phyloP scores from a whole-genome alignment of 2,113 vertebrate species.

The Cyanoderma ruficeps region DNA sequence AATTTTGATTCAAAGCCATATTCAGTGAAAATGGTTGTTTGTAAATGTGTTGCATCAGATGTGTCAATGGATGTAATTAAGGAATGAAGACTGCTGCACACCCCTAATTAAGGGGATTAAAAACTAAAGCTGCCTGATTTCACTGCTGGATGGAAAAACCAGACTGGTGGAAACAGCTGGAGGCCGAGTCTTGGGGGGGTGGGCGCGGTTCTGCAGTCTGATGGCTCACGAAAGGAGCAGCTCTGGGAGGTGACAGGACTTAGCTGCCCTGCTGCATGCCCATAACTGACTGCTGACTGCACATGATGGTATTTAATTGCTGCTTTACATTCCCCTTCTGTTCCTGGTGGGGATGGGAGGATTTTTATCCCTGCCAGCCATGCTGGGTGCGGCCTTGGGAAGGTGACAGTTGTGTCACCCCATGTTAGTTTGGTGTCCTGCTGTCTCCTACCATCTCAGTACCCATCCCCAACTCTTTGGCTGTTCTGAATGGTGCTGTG shows the following conservation, averaged over 20 bases:
- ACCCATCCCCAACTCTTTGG: background rate
- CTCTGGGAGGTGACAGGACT: background rate
- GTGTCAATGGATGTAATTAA: slow-evolving; percentile 57
- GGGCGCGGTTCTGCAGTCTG: background rate
- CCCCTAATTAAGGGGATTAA: slow-evolving; percentile 56
- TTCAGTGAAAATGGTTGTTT: slow-evolving; percentile 33
- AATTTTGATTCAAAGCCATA: slow-evolving; percentile 21
- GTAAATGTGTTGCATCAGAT: slow-evolving; percentile 41
- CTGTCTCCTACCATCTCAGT: accelerated
- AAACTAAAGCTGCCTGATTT: slow-evolving; percentile 44
- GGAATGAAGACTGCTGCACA: slow-evolving; percentile 35
- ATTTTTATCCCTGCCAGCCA: background rate
- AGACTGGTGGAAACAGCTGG: background rate
- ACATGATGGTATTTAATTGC: background rate
- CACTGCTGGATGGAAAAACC: background rate
- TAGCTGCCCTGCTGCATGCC: background rate
- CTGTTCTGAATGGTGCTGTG: accelerated
- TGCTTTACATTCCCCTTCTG: background rate
- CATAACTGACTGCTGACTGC: background rate
- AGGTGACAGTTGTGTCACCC: background rate
- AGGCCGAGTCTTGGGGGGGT: background rate
- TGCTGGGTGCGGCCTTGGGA: background rate
- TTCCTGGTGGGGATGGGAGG: background rate
- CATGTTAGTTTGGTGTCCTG: background rate
- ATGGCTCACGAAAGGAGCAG: background rate